Evolutionary conservation across 2,888 invertebrate species (phyloP).

Genomic region (Hemicrepidius hirtus): DNA sequence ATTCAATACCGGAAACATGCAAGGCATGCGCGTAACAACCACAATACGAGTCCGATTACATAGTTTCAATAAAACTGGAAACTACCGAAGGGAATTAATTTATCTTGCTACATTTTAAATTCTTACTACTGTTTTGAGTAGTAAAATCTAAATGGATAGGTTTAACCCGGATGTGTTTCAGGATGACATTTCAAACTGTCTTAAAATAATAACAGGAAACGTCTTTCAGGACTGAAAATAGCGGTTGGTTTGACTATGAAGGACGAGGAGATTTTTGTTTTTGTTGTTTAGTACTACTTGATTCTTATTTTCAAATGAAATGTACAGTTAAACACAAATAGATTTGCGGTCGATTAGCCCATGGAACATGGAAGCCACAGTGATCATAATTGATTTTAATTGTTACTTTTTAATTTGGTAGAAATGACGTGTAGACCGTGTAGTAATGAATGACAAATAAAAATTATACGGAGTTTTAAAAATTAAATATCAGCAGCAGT

Average conservation of each 20-base stretch:
- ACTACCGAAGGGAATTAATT: background rate
- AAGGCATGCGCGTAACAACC: slow-evolving; percentile 56
- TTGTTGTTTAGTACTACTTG: too few relatives aligned
- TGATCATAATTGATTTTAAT: too few relatives aligned
- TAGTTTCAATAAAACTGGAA: background rate
- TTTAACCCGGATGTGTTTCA: background rate
- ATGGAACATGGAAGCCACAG: too few relatives aligned
- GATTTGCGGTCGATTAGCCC: too few relatives aligned
- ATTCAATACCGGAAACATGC: slow-evolving; percentile 57
- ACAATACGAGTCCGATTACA: slow-evolving; percentile 50
- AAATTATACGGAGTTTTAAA: too few relatives aligned
- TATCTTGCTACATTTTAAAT: background rate
- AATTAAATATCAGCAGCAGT: too few relatives aligned
- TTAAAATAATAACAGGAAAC: slow-evolving; percentile 51
- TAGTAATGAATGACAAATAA: too few relatives aligned
- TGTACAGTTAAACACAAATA: too few relatives aligned
- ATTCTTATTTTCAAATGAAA: too few relatives aligned
- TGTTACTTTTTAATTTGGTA: too few relatives aligned
- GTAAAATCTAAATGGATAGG: background rate
- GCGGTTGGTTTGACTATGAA: slow-evolving; percentile 21
- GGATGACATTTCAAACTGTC: slow-evolving; percentile 13
- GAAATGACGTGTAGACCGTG: too few relatives aligned
- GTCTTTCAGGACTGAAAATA: slow-evolving; percentile 46
- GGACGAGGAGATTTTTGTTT: slow-evolving; percentile 8
- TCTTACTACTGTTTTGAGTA: background rate